phyloP scores from a whole-genome alignment of 2,888 invertebrate species.

The Opisthograptis luteolata region DNA sequence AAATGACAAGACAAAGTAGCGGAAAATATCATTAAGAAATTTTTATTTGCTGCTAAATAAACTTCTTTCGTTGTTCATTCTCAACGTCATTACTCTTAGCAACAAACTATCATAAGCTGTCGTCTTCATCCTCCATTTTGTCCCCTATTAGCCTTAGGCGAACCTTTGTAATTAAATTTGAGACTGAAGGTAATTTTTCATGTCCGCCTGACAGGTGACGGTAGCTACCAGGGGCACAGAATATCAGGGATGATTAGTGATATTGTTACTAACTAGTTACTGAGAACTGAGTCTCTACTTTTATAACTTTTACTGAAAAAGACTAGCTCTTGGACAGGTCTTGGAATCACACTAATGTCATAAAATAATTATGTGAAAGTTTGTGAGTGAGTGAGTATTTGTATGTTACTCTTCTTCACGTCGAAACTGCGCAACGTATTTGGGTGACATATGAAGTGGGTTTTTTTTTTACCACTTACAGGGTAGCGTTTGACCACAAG shows the following conservation, averaged over 20 bases:
- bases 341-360: too few species aligned
- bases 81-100: slow-evolving; percentile 21
- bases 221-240: neutral
- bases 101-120: slow-evolving; percentile 22
- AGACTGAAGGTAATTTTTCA: slow-evolving; percentile 29
- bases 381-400: too few species aligned
- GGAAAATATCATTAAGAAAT: neutral
- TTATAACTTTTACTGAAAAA: too few species aligned
- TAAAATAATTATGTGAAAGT: too few species aligned
- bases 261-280: slow-evolving; percentile 3
- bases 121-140: slow-evolving; percentile 18
- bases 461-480: too few species aligned
- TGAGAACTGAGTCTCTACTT: too few species aligned
- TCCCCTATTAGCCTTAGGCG: slow-evolving; percentile 18
- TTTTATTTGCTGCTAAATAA: neutral
- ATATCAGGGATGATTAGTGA: slow-evolving; percentile 22
- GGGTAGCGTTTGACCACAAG: too few species aligned
- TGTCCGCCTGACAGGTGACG: slow-evolving; percentile 13
- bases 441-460: too few species aligned
- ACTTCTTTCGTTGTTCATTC: slow-evolving; percentile 14
- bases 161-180: slow-evolving; percentile 29
- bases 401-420: too few species aligned
- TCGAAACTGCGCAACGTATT: too few species aligned
- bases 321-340: too few species aligned
- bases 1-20: neutral